Evolutionary conservation across 2,113 vertebrate genomes (phyloP).

Genomic region (Urocolius indicus): DNA sequence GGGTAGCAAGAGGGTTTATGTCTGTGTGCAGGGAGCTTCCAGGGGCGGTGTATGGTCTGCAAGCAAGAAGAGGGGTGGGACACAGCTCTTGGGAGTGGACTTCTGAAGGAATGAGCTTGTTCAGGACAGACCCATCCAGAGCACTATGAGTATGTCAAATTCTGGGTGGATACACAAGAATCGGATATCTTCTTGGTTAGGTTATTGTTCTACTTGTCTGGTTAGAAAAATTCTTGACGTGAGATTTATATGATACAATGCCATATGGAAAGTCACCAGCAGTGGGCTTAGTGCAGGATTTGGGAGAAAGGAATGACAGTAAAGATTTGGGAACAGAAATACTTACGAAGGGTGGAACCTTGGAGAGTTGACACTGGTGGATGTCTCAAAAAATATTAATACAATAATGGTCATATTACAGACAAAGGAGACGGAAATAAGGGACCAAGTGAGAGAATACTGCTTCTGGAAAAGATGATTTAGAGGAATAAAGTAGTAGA

Average conservation of each 20-base stretch:
- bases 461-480: neutral
- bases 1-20: neutral
- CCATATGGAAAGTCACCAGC: neutral
- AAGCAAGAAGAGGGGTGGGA: neutral
- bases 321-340: neutral
- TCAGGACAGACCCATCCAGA: neutral
- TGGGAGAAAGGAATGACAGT: neutral
- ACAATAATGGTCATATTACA: accelerated
- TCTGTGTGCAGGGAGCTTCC: neutral
- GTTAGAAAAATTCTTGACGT: neutral
- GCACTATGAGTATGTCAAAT: accelerated
- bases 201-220: accelerated
- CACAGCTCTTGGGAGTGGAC: accelerated
- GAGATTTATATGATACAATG: neutral
- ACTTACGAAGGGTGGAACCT: accelerated
- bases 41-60: neutral
- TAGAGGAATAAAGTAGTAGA: neutral
- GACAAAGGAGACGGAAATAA: neutral
- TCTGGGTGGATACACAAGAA: accelerated
- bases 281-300: neutral
- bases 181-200: neutral
- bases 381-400: neutral
- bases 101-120: neutral
- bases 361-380: neutral
- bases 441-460: neutral